Evolutionary conservation across 2,797 vertebrate genomes (phyloP), one percentile per base, ranked within the genome.

Genomic region (Chaetophractus vellerosus): DNA sequence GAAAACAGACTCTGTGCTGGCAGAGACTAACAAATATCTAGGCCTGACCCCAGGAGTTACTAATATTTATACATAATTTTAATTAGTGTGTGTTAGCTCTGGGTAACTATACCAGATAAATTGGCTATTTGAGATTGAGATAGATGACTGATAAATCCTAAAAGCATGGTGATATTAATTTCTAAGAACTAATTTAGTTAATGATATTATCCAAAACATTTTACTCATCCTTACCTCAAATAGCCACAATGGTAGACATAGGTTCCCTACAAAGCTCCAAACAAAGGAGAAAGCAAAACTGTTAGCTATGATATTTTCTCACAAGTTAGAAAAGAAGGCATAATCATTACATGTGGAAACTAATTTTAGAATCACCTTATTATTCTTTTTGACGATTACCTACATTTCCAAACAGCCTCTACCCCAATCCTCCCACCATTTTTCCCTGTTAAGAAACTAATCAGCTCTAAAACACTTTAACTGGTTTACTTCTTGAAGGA

Each of bases 401-500:
- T 80, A 93, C 63, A 80, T 85, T 90, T 87, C 76, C 94, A 89
- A 88, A 92, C 57, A 86, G 3, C 55, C 55, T 31, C 31, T 92
- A 59, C 26, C 68, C 66, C 91, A 50, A 76, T 28, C 59, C 16
- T 86, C 28, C 26, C 61, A 69, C 48, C 14, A 66, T 95, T 93
- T 95, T 88, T 90, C 83, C 90, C 66, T 64, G 21, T 94, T 50
- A 91, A 90, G 94, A 84, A 75, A 95, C 23, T 11, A 91, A 95
- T 59, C 75, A 94, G 57, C 24, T 96, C 36, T 80, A 93, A 4
- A 71, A 59, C 9, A 59, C 2, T 63, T 74, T 15, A 93, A 66
- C 88, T 87, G 61, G 33, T 93, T 96, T 88, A 87, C 92, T 93
- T 74, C 90, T 91, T 41, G 64, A 90, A 96, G 41, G 75, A 96